Evolutionary conservation across 2,797 vertebrate genomes (phyloP), one percentile per base, ranked within the genome.

Genomic region (Premnoplex brunnescens): DNA sequence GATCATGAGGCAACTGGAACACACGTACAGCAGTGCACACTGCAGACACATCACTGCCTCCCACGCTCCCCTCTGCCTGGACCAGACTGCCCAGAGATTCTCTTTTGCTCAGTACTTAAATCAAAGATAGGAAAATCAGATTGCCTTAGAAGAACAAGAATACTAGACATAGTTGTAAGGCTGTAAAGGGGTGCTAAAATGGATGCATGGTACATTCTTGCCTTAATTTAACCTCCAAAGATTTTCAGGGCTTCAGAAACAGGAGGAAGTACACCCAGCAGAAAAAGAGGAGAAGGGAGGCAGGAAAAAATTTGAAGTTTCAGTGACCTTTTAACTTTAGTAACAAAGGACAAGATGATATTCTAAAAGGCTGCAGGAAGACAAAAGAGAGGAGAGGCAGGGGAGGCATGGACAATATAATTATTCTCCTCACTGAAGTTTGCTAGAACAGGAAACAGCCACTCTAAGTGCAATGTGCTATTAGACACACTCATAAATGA

Each of bases 11-110:
- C 64, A 54, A 34, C 18, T 21, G 12, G 37, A 82, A 37, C 7
- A 15, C 0, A 0, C 2, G 2, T 14, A 17, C 9, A 8, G 11
- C 3, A 7, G 39, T 4, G 10, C 46, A 4, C 8, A 0, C 13
- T 1, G 36, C 15, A 10, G 46, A n/a, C 0, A 1, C 4, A 0
- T 20, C 36, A 9, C 6, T 30, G 36, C 34, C 37, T 28, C 44
- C 54, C 28, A 20, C 0, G 0, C 37, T 46, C 37, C 26, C 8
- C 32, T 63, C 49, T 3, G 6, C 73, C 44, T 39, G 26, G 37
- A 24, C 21, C 4, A 18, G 37, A 44, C 52, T 67, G 62, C 3
- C 1, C 51, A 5, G 22, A 19, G 14, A 36, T 80, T 44, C 71
- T 12, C 6, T 63, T 91, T 84, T 43, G 30, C 49, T 19, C 32